A percentile compares a stretch with the other conserved stretches of the same genome.
These are phyloP conservation scores for Diadophis punctatus DNA, from an alignment of 2,113 vertebrate genomes.

Conservation along the genomic window DNA sequence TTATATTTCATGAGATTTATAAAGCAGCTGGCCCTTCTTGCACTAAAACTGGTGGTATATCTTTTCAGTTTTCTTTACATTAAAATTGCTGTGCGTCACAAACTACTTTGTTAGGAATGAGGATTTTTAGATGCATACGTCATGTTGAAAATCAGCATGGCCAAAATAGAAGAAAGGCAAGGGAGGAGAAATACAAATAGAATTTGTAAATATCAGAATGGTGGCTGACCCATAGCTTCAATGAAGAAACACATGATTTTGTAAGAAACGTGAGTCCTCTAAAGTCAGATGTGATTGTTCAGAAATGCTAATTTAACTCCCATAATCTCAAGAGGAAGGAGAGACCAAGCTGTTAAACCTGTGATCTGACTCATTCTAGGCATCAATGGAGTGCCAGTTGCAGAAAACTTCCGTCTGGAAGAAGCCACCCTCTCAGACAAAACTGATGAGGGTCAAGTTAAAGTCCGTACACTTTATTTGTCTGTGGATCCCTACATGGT, in stretches of 20 bases:
- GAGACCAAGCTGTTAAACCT: not conserved
- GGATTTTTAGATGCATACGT: not conserved
- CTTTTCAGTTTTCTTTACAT: not conserved
- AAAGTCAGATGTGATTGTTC: not conserved
- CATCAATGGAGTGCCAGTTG: slow-evolving; percentile 77
- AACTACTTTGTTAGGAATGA: not conserved
- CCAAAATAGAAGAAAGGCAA: not conserved
- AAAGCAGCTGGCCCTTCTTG: not conserved
- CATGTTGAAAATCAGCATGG: not conserved
- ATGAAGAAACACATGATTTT: not conserved
- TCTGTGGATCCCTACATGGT: slow-evolving; percentile 98
- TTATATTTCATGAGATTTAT: not conserved
- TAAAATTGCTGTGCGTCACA: not conserved
- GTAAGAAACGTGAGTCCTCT: not conserved
- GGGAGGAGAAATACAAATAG: not conserved
- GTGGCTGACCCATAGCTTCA: not conserved
- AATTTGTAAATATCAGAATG: not conserved
- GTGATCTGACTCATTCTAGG: slow-evolving; percentile 64
- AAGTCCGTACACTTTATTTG: slow-evolving; percentile 83
- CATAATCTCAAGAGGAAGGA: not conserved
- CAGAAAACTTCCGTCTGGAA: slow-evolving; percentile 84
- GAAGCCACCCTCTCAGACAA: slow-evolving; percentile 67
- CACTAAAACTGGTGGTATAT: not conserved
- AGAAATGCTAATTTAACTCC: not conserved
- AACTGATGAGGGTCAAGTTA: slow-evolving; percentile 75